These are phyloP conservation scores for Drymonia ruficornis DNA, from an alignment of 2,888 invertebrate species.

Conservation along the genomic window DNA sequence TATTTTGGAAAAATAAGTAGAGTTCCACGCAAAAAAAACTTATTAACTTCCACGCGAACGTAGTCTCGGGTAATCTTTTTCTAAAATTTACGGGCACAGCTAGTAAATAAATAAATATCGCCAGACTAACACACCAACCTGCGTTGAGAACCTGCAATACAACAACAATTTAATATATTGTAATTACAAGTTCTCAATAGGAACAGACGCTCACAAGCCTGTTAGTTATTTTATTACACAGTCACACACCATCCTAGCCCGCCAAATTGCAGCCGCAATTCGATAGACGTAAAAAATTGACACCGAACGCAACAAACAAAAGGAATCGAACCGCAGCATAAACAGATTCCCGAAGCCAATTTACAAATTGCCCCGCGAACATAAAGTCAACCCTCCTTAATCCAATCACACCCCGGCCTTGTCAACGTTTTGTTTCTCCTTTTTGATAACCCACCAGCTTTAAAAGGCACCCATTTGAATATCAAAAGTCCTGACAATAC, in stretches of 20 bases:
- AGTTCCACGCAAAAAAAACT: no score
- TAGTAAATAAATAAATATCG: no score
- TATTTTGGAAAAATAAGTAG: no score
- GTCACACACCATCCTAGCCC: slow-evolving; percentile 49
- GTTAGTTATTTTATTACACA: not conserved
- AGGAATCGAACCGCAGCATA: slow-evolving; percentile 64
- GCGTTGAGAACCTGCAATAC: no score
- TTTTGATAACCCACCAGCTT: slow-evolving; percentile 58
- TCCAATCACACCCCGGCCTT: slow-evolving; percentile 81
- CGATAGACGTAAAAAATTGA: slow-evolving; percentile 66
- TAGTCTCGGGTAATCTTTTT: no score
- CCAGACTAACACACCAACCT: no score
- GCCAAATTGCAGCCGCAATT: slow-evolving; percentile 55
- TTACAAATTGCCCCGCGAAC: slow-evolving; percentile 79
- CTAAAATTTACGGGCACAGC: no score
- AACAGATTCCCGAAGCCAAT: slow-evolving; percentile 82
- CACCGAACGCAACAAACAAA: slow-evolving; percentile 66
- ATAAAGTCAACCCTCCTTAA: slow-evolving; percentile 83
- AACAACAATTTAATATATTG: no score
- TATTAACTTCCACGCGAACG: no score
- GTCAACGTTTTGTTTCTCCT: slow-evolving; percentile 82
- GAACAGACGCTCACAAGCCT: no score
- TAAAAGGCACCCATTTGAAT: slow-evolving; percentile 47
- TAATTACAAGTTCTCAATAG: no score
- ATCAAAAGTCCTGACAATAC: slow-evolving; percentile 19